Conservation (phyloP, 2,797 vertebrate genomes). For the Pteropus rufus region DNA sequence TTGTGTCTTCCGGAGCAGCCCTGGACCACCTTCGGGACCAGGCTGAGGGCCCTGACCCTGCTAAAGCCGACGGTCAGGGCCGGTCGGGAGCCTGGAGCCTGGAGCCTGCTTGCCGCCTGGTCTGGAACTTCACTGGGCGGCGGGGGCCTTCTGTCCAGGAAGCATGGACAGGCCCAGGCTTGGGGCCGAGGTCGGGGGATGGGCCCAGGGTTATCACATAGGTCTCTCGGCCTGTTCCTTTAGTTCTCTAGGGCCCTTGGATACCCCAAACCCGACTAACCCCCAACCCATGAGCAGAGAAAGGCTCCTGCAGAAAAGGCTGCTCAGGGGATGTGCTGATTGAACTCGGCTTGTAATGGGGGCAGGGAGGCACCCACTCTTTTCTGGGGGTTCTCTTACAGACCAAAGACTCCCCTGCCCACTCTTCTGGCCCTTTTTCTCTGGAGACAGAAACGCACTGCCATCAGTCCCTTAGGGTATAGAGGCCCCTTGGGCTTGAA, state of each 20-base stretch:
- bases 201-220: background rate
- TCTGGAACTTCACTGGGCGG: background rate
- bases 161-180: background rate
- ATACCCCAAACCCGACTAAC: background rate
- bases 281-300: background rate
- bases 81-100: background rate
- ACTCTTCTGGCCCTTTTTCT: background rate
- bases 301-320: background rate
- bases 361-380: background rate
- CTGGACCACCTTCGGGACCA: background rate
- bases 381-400: background rate
- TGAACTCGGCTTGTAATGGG: background rate
- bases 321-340: background rate
- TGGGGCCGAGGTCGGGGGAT: background rate
- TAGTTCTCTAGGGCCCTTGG: slow-evolving; percentile 3
- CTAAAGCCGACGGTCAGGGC: background rate
- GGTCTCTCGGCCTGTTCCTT: background rate
- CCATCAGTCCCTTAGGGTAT: background rate
- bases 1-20: background rate
- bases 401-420: background rate
- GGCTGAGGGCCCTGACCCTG: background rate
- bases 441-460: background rate
- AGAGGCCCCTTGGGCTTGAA: background rate
- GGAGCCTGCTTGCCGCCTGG: background rate
- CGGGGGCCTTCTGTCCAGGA: background rate